These are phyloP conservation scores for Lucinisca nassula DNA, from an alignment of 2,888 invertebrate genomes.

Conservation along the genomic window DNA sequence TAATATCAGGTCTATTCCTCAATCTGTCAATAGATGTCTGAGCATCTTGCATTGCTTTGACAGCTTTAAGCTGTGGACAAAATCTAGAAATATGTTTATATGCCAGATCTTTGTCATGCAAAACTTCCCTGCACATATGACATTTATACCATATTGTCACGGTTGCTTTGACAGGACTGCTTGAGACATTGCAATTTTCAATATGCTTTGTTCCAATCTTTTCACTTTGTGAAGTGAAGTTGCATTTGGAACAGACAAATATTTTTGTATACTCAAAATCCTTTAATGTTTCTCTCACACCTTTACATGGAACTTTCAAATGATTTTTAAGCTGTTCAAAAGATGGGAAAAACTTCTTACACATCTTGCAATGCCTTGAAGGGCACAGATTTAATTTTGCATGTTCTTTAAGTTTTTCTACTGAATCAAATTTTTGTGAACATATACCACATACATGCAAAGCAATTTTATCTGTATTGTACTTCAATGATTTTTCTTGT, in stretches of 20 bases:
- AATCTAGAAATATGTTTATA: constrained; percentile 50
- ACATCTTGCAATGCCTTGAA: constrained; percentile 71
- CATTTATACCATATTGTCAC: constrained; percentile 47
- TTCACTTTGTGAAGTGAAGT: constrained; percentile 49
- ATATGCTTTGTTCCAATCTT: constrained; percentile 51
- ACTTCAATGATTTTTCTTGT: neutral
- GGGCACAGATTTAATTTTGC: neutral
- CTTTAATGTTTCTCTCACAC: neutral
- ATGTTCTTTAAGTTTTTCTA: neutral
- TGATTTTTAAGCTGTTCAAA: constrained; percentile 69
- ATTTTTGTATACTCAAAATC: constrained; percentile 45
- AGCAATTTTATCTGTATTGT: neutral
- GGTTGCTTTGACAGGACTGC: constrained; percentile 33
- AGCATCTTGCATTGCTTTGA: constrained; percentile 35
- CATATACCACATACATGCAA: neutral
- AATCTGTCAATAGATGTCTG: constrained; percentile 7
- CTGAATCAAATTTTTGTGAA: neutral
- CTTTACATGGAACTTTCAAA: constrained; percentile 67
- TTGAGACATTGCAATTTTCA: constrained; percentile 37
- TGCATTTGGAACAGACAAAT: constrained; percentile 60
- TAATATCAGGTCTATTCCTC: neutral
- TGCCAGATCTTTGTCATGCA: constrained; percentile 48
- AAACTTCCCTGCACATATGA: constrained; percentile 61
- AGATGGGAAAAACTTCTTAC: constrained; percentile 63
- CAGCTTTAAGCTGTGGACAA: constrained; percentile 58